These are phyloP conservation scores for Sinocyclocheilus rhinocerous DNA, from an alignment of 2,113 vertebrate species.

Conservation along the genomic window DNA sequence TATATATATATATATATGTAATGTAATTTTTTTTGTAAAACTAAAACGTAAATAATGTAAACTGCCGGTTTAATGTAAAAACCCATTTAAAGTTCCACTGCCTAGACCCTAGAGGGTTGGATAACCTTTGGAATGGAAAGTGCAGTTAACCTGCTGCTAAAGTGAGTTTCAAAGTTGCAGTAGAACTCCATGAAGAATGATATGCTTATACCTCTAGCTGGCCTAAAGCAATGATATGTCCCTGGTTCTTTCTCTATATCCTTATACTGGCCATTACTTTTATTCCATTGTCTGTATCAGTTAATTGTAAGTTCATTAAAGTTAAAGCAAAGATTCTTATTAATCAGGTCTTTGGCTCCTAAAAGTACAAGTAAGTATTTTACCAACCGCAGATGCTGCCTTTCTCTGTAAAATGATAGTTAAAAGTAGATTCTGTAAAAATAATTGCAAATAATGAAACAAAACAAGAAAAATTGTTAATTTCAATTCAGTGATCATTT, in stretches of 20 bases:
- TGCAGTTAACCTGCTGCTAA: conserved; percentile 67
- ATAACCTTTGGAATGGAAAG: background rate
- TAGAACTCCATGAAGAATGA: background rate
- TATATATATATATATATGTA: too few species aligned
- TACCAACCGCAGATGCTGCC: background rate
- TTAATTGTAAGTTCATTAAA: conserved; percentile 21
- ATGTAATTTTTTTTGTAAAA: too few species aligned
- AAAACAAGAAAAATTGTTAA: background rate
- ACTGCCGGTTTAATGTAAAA: background rate
- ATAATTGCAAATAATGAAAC: background rate
- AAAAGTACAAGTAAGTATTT: background rate
- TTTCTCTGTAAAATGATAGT: background rate
- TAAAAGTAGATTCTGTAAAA: background rate
- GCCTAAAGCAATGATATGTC: background rate
- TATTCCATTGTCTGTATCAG: background rate
- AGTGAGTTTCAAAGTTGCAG: conserved; percentile 67
- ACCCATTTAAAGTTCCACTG: conserved; percentile 8
- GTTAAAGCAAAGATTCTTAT: conserved; percentile 3
- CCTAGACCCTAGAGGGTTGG: conserved; percentile 17
- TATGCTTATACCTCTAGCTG: background rate
- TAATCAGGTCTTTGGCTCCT: background rate
- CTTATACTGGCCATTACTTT: background rate
- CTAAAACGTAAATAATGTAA: too few species aligned
- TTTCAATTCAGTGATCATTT: background rate
- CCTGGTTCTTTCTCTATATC: background rate